Conservation (phyloP, 2,113 vertebrate genomes). For the Hippopotamus amphibius region DNA sequence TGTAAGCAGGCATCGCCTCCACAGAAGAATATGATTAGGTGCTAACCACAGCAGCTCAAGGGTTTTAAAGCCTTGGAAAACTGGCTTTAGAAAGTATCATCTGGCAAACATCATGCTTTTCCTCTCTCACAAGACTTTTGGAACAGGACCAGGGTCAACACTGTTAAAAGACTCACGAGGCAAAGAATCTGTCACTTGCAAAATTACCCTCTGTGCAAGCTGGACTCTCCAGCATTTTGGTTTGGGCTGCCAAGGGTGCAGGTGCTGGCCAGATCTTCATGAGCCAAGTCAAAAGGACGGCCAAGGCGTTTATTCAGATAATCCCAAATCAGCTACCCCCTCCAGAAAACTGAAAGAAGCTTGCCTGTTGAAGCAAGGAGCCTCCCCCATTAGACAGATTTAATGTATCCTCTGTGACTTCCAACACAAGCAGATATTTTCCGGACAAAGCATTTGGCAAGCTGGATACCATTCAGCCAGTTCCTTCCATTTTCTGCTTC, state of each 20-base stretch:
- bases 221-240: constrained; percentile 19
- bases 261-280: neutral
- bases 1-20: neutral
- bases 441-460: neutral
- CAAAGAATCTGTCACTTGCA: constrained; percentile 4
- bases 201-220: constrained; percentile 28
- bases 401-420: neutral
- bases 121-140: constrained; percentile 47
- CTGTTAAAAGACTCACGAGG: constrained; percentile 10
- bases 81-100: neutral
- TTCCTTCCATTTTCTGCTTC: neutral
- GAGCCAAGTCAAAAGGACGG: neutral
- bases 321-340: neutral
- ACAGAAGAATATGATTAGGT: neutral
- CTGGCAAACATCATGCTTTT: constrained; percentile 33
- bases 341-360: neutral
- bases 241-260: neutral
- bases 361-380: neutral
- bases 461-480: neutral
- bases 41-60: neutral
- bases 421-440: neutral
- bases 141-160: neutral
- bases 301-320: neutral
- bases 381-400: neutral
- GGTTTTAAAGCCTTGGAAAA: constrained; percentile 31